Conservation (phyloP, 2,888 invertebrate genomes). For the Andrena haemorrhoa region DNA sequence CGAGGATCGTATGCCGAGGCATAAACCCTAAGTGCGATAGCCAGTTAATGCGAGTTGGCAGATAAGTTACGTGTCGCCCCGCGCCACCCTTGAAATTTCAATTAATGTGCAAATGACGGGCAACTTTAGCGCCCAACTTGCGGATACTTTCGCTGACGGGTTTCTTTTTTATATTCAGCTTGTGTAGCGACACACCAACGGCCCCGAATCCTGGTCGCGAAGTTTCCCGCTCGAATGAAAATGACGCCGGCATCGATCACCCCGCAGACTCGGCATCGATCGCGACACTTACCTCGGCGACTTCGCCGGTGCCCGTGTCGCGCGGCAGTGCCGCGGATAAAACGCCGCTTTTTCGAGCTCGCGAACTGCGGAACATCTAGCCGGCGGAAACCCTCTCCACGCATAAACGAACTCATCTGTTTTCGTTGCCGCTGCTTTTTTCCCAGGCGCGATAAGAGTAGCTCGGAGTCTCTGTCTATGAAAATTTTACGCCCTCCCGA, state of each 20-base stretch:
- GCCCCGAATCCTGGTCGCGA: slow-evolving; percentile 27
- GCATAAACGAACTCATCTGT: slow-evolving; percentile 60
- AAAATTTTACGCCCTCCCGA: slow-evolving; percentile 48
- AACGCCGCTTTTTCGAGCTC: slow-evolving; percentile 32
- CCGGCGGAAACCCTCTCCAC: slow-evolving; percentile 26
- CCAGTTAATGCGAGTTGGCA: slow-evolving; percentile 52
- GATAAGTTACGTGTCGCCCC: slow-evolving; percentile 47
- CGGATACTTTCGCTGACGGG: slow-evolving; percentile 12
- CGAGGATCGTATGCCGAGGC: slow-evolving; percentile 25
- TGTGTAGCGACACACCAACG: slow-evolving; percentile 7
- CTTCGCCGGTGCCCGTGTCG: slow-evolving; percentile 1
- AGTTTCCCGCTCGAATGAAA: slow-evolving; percentile 53
- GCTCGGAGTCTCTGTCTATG: slow-evolving; percentile 33
- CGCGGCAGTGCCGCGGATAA: slow-evolving; percentile 25
- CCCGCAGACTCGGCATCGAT: slow-evolving; percentile 47
- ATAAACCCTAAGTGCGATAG: slow-evolving; percentile 58
- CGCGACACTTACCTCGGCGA: slow-evolving; percentile 37
- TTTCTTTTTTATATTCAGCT: background rate
- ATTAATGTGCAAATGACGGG: slow-evolving; percentile 46
- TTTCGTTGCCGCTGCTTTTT: slow-evolving; percentile 33
- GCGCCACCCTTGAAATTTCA: slow-evolving; percentile 59
- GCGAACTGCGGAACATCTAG: slow-evolving; percentile 34
- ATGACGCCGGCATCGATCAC: slow-evolving; percentile 53
- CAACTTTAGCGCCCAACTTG: background rate
- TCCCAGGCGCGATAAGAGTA: slow-evolving; percentile 43